phyloP scores from a whole-genome alignment of 1,140 invertebrate species.

The Drosophila mayri region DNA sequence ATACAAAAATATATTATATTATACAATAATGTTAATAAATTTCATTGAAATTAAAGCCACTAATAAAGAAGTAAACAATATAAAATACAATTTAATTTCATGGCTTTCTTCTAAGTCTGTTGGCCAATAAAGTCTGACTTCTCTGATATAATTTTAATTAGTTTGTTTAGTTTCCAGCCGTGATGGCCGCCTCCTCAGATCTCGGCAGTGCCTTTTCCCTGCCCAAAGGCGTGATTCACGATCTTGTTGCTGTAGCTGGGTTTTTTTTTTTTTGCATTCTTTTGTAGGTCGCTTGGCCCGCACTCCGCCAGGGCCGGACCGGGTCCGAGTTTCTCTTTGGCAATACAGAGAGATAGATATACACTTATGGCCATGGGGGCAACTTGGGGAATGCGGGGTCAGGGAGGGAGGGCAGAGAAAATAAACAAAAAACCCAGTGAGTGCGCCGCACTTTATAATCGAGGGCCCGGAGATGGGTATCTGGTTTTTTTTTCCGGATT shows the following conservation, averaged over 20 bases:
- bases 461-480: constrained; percentile 12
- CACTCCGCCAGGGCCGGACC: constrained; percentile 19
- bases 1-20: background rate
- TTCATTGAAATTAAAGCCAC: background rate
- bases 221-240: constrained; percentile 21
- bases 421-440: constrained; percentile 21
- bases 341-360: background rate
- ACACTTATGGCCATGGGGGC: background rate
- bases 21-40: background rate
- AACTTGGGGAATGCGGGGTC: constrained; percentile 9
- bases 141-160: background rate
- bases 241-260: constrained; percentile 33
- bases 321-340: constrained; percentile 40
- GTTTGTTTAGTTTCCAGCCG: constrained; percentile 2
- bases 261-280: constrained; percentile 38
- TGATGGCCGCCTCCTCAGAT: background rate
- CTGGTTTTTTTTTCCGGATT: constrained; percentile 2
- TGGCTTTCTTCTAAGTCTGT: background rate
- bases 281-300: constrained; percentile 30
- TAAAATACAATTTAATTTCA: background rate
- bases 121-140: background rate
- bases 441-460: constrained; percentile 16
- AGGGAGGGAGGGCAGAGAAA: background rate
- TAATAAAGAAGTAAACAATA: background rate
- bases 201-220: constrained; percentile 5